A percentile compares a stretch with the other conserved stretches of the same genome.
These are phyloP conservation scores for Pegoplata infirma DNA, from an alignment of 2,888 invertebrate genomes.

Conservation along the genomic window DNA sequence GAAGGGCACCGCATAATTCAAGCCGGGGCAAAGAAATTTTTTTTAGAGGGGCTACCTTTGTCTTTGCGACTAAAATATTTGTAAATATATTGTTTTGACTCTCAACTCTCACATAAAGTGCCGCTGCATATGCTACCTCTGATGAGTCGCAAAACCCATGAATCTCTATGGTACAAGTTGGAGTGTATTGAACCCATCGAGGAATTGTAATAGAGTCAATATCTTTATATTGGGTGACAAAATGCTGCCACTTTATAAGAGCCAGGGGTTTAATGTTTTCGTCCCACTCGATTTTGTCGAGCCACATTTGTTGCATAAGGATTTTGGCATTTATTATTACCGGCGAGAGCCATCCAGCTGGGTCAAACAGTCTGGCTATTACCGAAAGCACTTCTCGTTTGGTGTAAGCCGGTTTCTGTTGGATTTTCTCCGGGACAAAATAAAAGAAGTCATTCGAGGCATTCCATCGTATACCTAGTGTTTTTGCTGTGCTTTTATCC, in stretches of 20 bases:
- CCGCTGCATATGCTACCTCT: constrained; percentile 40
- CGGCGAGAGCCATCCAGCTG: background rate
- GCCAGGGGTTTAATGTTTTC: constrained; percentile 5
- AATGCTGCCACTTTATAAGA: constrained; percentile 10
- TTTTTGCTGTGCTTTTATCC: constrained; percentile 7
- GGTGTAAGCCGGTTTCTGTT: background rate
- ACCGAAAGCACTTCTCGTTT: background rate
- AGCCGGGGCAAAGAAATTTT: too few species aligned
- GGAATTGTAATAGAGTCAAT: constrained; percentile 31
- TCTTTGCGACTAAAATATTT: background rate
- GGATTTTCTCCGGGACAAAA: background rate
- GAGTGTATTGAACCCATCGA: constrained; percentile 27
- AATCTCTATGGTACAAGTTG: constrained; percentile 3
- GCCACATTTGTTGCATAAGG: constrained; percentile 42
- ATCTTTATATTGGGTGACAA: background rate
- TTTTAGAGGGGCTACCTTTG: background rate
- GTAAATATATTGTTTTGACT: background rate
- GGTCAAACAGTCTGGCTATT: background rate
- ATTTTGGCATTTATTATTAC: constrained; percentile 25
- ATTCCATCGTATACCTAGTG: constrained; percentile 39
- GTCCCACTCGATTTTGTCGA: constrained; percentile 32
- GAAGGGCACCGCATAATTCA: too few species aligned
- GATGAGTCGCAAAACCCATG: constrained; percentile 51
- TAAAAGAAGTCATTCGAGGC: background rate
- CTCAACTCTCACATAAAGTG: background rate